Evolutionary conservation across 2,797 vertebrate species (phyloP), one percentile per base, ranked within the genome.

Genomic region (Cetoscarus ocellatus): DNA sequence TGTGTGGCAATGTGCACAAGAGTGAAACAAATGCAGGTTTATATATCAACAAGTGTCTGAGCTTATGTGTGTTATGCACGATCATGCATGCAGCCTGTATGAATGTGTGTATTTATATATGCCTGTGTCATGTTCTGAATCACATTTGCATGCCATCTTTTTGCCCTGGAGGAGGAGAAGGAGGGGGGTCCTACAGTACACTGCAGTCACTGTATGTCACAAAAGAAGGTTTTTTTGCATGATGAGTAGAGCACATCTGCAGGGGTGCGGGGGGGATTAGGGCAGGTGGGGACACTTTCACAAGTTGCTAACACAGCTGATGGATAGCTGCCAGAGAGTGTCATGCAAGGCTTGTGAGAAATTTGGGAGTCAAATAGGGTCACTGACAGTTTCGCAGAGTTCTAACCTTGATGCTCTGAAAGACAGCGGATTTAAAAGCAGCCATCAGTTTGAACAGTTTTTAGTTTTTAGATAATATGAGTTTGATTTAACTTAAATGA

Each of bases 171-270:
- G 81, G 66, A 45, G 40, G 40, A 12, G 39, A 7, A 3, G 8
- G 42, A n/a, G n/a, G 42, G 42, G 43, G 43, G 53, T 48, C 57
- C 58, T 59, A 57, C 53, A 59, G 56, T 74, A 70, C 55, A 71
- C 54, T 67, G 63, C 80, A 76, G 83, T 84, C 84, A 88, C 77
- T 75, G 85, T 79, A 82, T 63, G 77, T 87, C 62, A 85, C 54
- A 52, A 59, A 61, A 48, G 54, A 27, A 47, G 38, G 43, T 55
- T 35, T 86, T n/a, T 86, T 84, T 83, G 72, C 80, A 84, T 85
- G 63, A 66, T 76, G 36, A 77, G 12, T 35, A 45, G 38, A 72
- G 62, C 45, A 59, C 34, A 13, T 82, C 38, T 39, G 68, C 1
- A 1, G n/a, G 48, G 6, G 36, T 6, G 44, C 6, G 9, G 35